These are phyloP conservation scores for Epizoanthus scotinus DNA, from an alignment of 92 coral and sea anemone species.

Conservation along the genomic window DNA sequence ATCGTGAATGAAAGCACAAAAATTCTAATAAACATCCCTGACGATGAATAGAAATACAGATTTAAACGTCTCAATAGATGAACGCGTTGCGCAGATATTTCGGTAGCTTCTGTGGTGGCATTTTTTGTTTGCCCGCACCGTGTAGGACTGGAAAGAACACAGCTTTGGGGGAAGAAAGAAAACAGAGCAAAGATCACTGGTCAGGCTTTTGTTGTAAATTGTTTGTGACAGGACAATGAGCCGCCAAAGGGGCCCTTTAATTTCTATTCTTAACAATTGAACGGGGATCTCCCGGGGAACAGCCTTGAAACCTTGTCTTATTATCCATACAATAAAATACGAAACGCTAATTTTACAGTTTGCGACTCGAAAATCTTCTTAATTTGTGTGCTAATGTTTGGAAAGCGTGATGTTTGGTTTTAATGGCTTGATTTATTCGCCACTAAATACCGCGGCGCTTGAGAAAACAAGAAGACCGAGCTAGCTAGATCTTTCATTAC, in stretches of 20 bases:
- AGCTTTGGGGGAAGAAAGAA: constrained; percentile 21
- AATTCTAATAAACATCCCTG: constrained; percentile 43
- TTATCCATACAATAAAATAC: background rate
- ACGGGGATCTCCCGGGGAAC: constrained; percentile 39
- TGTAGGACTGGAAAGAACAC: background rate
- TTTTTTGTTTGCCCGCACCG: constrained; percentile 33
- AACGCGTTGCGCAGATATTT: constrained; percentile 28
- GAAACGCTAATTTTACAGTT: background rate
- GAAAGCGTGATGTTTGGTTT: background rate
- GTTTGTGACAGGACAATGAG: constrained; percentile 38
- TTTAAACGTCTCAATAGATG: constrained; percentile 25
- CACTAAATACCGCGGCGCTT: constrained; percentile 18
- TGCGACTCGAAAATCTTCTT: background rate
- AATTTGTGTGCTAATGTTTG: background rate
- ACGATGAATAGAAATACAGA: constrained; percentile 32
- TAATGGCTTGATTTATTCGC: constrained; percentile 1
- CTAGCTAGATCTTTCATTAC: constrained; percentile 20
- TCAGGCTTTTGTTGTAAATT: constrained; percentile 31
- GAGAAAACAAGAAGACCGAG: constrained; percentile 12
- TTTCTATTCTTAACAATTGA: constrained; percentile 33
- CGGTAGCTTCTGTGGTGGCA: constrained; percentile 31
- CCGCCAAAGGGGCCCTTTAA: constrained; percentile 15
- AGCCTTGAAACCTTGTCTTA: constrained; percentile 4
- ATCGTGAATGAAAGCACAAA: constrained; percentile 38
- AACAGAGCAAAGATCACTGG: constrained; percentile 45